These are phyloP conservation scores for Ylistrum balloti DNA, from an alignment of 1,140 invertebrate species.

Conservation along the genomic window DNA sequence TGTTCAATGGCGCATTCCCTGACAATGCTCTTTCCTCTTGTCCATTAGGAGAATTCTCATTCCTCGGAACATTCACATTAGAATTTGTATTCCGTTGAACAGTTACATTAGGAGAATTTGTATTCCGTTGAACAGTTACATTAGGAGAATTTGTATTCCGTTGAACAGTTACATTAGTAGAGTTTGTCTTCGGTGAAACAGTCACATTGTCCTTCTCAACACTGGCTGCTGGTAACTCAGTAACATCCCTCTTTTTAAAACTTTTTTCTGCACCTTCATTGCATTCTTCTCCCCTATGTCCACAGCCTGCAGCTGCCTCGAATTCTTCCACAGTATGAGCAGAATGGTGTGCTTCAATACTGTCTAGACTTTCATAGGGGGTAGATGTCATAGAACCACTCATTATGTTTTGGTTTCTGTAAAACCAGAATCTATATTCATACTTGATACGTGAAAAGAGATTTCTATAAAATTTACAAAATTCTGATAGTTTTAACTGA, in stretches of 20 bases:
- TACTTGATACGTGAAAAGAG: too few species aligned
- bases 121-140: neutral
- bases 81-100: neutral
- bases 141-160: neutral
- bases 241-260: neutral
- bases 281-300: neutral
- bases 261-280: neutral
- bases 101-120: neutral
- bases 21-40: neutral
- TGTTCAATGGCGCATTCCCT: neutral
- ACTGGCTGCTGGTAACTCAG: too few species aligned
- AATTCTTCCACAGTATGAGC: neutral
- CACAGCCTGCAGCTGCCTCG: neutral
- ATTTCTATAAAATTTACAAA: too few species aligned
- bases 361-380: slow-evolving; percentile 17
- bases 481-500: too few species aligned
- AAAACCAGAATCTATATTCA: neutral
- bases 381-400: neutral
- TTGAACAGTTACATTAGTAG: neutral
- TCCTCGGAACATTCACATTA: neutral
- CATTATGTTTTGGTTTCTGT: neutral
- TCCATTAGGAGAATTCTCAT: neutral
- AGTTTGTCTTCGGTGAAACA: neutral
- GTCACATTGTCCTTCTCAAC: neutral
- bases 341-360: neutral